phyloP scores from a whole-genome alignment of 2,888 invertebrate species.

The Hirudinaria manillensis region DNA sequence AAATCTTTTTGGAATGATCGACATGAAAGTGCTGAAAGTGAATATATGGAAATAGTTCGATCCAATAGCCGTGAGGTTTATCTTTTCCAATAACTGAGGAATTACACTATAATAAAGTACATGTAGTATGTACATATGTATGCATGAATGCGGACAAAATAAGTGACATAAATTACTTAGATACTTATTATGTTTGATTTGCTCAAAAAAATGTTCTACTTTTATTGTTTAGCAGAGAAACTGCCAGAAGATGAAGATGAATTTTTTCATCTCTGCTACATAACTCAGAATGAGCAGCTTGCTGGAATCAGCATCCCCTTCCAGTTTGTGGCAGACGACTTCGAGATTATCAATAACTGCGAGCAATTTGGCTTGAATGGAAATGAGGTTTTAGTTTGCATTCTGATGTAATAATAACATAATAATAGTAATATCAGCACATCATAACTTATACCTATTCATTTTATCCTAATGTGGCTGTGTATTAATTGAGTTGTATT shows the following conservation, averaged over 20 bases:
- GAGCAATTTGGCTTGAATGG: no score
- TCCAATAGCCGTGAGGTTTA: no score
- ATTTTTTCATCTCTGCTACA: constrained; percentile 54
- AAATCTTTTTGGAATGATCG: no score
- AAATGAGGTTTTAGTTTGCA: constrained; percentile 49
- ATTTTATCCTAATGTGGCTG: neutral
- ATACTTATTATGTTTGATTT: no score
- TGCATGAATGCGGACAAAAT: no score
- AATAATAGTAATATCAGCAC: constrained; percentile 46
- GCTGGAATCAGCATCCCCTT: constrained; percentile 54
- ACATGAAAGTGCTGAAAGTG: no score
- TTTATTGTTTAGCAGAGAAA: constrained; percentile 42
- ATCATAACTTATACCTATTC: constrained; percentile 33
- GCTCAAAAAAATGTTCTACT: neutral
- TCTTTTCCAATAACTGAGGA: no score
- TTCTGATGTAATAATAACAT: constrained; percentile 37
- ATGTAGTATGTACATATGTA: no score
- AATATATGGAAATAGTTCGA: no score
- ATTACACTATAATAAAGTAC: no score
- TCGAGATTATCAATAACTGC: constrained; percentile 46
- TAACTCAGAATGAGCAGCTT: constrained; percentile 47
- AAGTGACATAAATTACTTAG: no score
- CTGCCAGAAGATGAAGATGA: constrained; percentile 53
- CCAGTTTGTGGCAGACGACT: constrained; percentile 51
- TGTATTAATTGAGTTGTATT: neutral